These are phyloP conservation scores for Alloscopus bannaensis DNA, from an alignment of 2,888 invertebrate species.

Conservation along the genomic window DNA sequence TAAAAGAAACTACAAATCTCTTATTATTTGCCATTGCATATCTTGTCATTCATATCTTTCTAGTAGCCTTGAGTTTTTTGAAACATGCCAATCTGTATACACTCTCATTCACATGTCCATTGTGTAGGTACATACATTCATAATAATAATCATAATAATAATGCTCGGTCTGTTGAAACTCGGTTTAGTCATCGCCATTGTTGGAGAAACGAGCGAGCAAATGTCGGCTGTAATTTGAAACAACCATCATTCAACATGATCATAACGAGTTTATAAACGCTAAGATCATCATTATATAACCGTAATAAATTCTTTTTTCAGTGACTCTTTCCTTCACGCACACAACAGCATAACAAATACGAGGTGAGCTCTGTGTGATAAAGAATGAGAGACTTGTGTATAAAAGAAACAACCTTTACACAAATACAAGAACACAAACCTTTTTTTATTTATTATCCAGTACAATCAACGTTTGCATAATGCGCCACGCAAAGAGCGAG, in stretches of 20 bases:
- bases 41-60: not conserved
- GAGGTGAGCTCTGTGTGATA: slow-evolving; percentile 21
- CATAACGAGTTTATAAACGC: slow-evolving; percentile 64
- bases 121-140: not conserved
- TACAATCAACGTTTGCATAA: slow-evolving; percentile 9
- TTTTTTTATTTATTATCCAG: slow-evolving; percentile 32
- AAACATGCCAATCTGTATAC: not conserved
- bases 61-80: not conserved
- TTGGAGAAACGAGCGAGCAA: slow-evolving; percentile 32
- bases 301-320: slow-evolving; percentile 55
- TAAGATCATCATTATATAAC: slow-evolving; percentile 61
- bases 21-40: not conserved
- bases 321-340: slow-evolving; percentile 9
- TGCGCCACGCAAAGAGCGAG: not conserved
- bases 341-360: slow-evolving; percentile 11
- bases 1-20: slow-evolving; percentile 18
- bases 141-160: too few relatives aligned
- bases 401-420: not conserved
- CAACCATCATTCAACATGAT: slow-evolving; percentile 61
- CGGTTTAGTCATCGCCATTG: slow-evolving; percentile 30
- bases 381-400: slow-evolving; percentile 11
- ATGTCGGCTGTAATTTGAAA: slow-evolving; percentile 54
- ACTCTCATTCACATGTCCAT: not conserved
- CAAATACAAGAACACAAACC: not conserved
- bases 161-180: not conserved